Evolutionary conservation across 2,113 vertebrate species (phyloP).

Genomic region (Sprattus sprattus): DNA sequence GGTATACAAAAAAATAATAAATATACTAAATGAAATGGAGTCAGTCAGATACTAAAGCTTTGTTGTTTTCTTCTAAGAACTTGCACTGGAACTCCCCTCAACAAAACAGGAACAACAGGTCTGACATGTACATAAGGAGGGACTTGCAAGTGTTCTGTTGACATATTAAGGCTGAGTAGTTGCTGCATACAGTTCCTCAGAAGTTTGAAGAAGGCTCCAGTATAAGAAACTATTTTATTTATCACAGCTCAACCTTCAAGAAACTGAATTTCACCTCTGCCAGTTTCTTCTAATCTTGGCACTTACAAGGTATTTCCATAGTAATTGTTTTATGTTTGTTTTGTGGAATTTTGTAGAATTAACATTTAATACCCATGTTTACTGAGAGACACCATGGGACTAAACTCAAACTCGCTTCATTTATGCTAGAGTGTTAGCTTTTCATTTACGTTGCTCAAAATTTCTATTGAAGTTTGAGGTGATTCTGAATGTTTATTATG

Average conservation of each 20-base stretch:
- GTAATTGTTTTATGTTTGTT: constrained; percentile 10
- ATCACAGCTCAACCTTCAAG: background rate
- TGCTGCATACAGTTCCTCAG: background rate
- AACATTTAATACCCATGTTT: background rate
- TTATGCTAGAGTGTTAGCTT: background rate
- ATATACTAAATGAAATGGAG: too few relatives aligned
- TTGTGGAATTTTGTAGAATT: background rate
- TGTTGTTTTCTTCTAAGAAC: background rate
- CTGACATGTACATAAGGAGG: background rate
- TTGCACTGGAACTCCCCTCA: constrained; percentile 27
- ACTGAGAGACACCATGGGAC: background rate
- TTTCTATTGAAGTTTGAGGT: background rate
- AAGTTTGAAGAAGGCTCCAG: background rate
- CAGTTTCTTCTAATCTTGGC: background rate
- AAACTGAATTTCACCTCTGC: background rate
- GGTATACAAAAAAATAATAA: too few relatives aligned
- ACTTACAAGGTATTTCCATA: background rate
- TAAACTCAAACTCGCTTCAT: background rate
- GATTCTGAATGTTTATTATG: background rate
- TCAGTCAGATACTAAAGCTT: background rate
- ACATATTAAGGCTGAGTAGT: background rate
- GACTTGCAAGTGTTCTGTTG: background rate
- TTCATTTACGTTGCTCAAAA: background rate
- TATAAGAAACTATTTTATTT: background rate
- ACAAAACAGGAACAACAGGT: constrained; percentile 27